Conservation (phyloP, 1,140 invertebrate genomes). For the Ostrea denselamellosa region DNA sequence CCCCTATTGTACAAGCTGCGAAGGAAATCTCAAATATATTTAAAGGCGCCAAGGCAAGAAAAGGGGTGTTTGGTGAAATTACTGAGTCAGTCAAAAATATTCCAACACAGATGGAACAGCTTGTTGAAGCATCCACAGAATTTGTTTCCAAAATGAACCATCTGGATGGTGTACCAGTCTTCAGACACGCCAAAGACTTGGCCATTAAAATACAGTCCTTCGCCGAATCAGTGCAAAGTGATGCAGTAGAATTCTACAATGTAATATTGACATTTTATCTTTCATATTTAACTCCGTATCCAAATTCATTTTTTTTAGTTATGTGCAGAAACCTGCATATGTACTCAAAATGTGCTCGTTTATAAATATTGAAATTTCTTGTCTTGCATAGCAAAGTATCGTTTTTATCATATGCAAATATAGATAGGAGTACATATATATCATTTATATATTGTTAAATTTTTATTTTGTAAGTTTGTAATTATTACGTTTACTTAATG, state of each 20-base stretch:
- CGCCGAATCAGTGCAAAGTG: background rate
- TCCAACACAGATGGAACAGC: background rate
- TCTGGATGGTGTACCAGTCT: background rate
- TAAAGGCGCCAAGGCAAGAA: background rate
- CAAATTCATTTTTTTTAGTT: background rate
- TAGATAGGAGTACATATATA: too few relatives aligned
- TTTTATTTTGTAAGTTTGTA: too few relatives aligned
- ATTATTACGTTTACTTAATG: too few relatives aligned
- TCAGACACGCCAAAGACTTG: background rate
- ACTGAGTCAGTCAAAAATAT: background rate
- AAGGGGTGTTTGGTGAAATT: background rate
- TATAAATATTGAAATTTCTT: background rate
- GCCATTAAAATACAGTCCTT: background rate
- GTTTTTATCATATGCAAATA: too few relatives aligned
- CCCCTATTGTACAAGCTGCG: background rate
- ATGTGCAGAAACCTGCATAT: background rate
- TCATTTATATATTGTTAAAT: too few relatives aligned
- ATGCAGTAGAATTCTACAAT: background rate
- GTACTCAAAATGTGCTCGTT: background rate
- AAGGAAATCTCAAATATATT: background rate
- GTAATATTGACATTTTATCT: background rate
- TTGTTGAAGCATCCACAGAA: background rate
- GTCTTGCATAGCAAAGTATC: too few relatives aligned
- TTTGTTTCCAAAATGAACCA: background rate
- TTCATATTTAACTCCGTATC: background rate